These are phyloP conservation scores for rat (Rattus norvegicus) DNA, from an alignment of 2,113 vertebrate species.

Conservation along the genomic window GRCr8 NC_086020.1:249889001-249889500, in stretches of 20 bases:
- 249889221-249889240: constrained; percentile 15
- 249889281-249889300: constrained; percentile 22
- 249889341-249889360: constrained; percentile 34
- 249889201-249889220: not conserved
- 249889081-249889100: constrained; percentile 15
- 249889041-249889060: not conserved
- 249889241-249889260: not conserved
- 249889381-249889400: constrained; percentile 20
- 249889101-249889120: constrained; percentile 3
- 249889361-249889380: not conserved
- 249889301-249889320: constrained; percentile 9
- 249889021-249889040: constrained; percentile 3
- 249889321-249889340: not conserved
- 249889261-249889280: constrained; percentile 48
- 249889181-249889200: not conserved
- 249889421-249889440: constrained; percentile 64
- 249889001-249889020: not conserved
- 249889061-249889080: not conserved
- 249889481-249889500: constrained; percentile 43
- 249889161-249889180: constrained; percentile 41
- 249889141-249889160: constrained; percentile 8
- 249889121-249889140: constrained; percentile 26
- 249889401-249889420: constrained; percentile 58
- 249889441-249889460: constrained; percentile 14
- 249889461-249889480: constrained; percentile 42